These are phyloP conservation scores for Orthosia incerta DNA, from an alignment of 2,888 invertebrate species.

Conservation along the genomic window DNA sequence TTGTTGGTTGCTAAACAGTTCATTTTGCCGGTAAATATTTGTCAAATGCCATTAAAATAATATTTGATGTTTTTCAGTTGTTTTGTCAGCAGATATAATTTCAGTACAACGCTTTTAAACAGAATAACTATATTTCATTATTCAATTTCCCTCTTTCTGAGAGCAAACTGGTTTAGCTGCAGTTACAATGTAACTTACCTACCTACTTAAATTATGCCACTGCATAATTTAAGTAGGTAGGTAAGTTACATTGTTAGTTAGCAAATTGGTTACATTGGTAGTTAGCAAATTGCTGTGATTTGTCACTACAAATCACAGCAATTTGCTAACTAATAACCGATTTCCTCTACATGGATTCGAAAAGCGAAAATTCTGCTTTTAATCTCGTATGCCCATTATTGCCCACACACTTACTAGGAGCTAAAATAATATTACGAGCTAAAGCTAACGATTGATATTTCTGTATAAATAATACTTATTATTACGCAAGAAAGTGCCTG, in stretches of 20 bases:
- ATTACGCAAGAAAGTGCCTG: neutral
- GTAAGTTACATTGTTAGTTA: too few relatives aligned
- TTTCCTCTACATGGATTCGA: conserved; percentile 4
- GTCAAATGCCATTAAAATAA: neutral
- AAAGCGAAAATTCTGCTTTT: neutral
- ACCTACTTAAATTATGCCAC: conserved; percentile 2
- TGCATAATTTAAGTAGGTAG: too few relatives aligned
- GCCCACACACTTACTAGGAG: neutral
- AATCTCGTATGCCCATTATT: neutral
- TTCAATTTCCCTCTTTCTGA: neutral
- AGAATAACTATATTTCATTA: neutral
- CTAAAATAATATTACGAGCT: too few relatives aligned
- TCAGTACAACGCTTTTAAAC: neutral
- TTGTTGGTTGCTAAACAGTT: too few relatives aligned
- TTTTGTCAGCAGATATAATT: neutral
- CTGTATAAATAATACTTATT: neutral
- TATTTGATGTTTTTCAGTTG: too few relatives aligned
- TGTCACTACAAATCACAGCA: conserved; percentile 32
- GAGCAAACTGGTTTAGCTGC: neutral
- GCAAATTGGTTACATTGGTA: too few relatives aligned
- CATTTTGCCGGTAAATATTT: neutral
- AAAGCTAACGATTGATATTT: neutral
- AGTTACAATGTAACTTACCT: conserved; percentile 5
- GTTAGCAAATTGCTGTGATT: too few relatives aligned
- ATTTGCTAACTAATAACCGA: conserved; percentile 36